phyloP scores from a whole-genome alignment of 35 echinoderm and acorn worm species.

The Diadema setosum region DNA sequence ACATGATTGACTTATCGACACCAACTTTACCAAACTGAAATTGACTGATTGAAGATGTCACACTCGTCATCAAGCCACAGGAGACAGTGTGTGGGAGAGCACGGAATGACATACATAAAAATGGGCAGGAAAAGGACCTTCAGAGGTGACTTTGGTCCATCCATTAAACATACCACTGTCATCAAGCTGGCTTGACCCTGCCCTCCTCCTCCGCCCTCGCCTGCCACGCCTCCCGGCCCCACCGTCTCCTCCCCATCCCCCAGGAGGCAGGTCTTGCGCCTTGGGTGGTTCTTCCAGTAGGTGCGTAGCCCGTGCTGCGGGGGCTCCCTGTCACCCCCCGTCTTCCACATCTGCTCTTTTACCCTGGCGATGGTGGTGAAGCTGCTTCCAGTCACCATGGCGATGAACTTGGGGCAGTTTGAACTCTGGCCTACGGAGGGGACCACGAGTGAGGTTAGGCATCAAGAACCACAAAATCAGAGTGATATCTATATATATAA shows the following conservation, averaged over 20 bases:
- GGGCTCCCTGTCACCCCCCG: slow-evolving; percentile 87
- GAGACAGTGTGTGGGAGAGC: no score
- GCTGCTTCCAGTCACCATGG: slow-evolving; percentile 95
- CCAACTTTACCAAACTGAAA: no score
- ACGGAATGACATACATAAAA: no score
- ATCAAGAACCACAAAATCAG: no score
- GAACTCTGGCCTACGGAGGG: slow-evolving; percentile 53
- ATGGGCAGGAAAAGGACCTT: no score
- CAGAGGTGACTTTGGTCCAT: background rate
- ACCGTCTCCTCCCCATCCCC: background rate
- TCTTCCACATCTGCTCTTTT: slow-evolving; percentile 80
- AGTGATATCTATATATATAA: no score
- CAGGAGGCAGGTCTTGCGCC: slow-evolving; percentile 3
- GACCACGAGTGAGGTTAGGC: no score
- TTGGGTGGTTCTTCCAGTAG: slow-evolving; percentile 92
- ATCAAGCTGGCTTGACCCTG: background rate
- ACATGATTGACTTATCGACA: no score
- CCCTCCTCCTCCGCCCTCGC: background rate
- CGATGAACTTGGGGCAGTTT: slow-evolving; percentile 92
- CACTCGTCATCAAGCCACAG: no score
- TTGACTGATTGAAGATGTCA: no score
- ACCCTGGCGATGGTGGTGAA: slow-evolving; percentile 82
- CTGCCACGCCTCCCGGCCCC: background rate
- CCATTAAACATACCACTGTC: background rate
- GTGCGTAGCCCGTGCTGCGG: slow-evolving; percentile 89